These are phyloP conservation scores for Poeciliopsis paucimaculata DNA, from an alignment of 2,797 vertebrate genomes.

Conservation along the genomic window DNA sequence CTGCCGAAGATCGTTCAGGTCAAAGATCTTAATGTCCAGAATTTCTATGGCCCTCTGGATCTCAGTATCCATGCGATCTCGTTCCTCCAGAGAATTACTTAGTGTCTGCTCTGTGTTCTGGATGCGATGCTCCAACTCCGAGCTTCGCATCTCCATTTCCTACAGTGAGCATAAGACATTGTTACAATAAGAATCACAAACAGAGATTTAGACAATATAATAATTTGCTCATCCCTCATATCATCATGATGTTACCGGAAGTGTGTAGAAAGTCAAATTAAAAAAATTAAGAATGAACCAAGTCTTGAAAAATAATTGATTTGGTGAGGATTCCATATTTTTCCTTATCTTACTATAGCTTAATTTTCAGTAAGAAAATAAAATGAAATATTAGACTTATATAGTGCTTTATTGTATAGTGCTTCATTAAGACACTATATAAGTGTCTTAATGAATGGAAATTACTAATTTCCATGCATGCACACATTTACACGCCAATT, in stretches of 20 bases:
- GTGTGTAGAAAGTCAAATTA: neutral
- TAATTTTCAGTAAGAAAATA: neutral
- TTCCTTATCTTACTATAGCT: neutral
- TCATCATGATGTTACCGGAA: neutral
- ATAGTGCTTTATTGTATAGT: no score
- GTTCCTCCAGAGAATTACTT: constrained; percentile 79
- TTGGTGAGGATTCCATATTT: neutral
- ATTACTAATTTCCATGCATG: no score
- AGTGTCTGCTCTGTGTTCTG: constrained; percentile 86
- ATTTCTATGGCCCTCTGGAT: constrained; percentile 90
- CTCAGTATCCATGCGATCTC: constrained; percentile 85
- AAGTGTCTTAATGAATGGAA: no score
- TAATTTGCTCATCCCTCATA: neutral
- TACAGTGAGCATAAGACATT: constrained; percentile 48
- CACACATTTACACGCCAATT: no score
- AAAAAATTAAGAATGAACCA: neutral
- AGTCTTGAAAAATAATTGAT: neutral
- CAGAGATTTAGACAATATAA: neutral
- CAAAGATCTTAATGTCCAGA: constrained; percentile 94
- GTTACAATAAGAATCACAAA: neutral
- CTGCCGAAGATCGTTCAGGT: constrained; percentile 93
- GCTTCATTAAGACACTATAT: no score
- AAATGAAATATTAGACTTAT: no score
- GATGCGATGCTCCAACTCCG: constrained; percentile 88
- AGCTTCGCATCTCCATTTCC: constrained; percentile 89